A percentile compares a stretch with the other conserved stretches of the same genome.
Evolutionary conservation across 2,888 invertebrate species (phyloP).

Genomic region (Habrosyne pyritoides): DNA sequence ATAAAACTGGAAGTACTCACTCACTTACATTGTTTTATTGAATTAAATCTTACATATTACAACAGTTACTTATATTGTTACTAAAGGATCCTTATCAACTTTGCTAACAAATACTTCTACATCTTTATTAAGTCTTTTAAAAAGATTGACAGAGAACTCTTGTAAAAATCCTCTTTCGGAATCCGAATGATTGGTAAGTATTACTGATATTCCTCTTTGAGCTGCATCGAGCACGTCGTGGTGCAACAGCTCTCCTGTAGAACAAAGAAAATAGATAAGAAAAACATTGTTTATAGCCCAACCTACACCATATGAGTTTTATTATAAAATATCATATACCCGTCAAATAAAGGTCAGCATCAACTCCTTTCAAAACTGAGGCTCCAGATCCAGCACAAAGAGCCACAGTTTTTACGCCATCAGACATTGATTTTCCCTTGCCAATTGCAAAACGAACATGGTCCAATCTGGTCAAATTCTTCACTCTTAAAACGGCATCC

Average conservation of each 20-base stretch:
- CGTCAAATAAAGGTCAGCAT: slow-evolving; percentile 93
- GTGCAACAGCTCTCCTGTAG: slow-evolving; percentile 94
- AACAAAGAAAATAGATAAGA: slow-evolving; percentile 10
- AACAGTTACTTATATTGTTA: slow-evolving; percentile 80
- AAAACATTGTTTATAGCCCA: too few species aligned
- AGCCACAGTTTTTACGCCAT: slow-evolving; percentile 86
- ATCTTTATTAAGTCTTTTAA: slow-evolving; percentile 65
- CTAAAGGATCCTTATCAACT: slow-evolving; percentile 90
- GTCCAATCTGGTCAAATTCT: slow-evolving; percentile 86
- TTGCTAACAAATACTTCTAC: slow-evolving; percentile 87
- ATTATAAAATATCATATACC: slow-evolving; percentile 64
- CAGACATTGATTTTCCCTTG: slow-evolving; percentile 60
- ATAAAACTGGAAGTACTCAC: slow-evolving; percentile 6
- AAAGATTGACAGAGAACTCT: slow-evolving; percentile 76
- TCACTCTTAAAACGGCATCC: slow-evolving; percentile 86
- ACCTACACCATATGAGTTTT: neutral
- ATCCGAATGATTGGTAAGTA: slow-evolving; percentile 96
- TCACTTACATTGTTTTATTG: slow-evolving; percentile 12
- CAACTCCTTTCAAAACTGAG: slow-evolving; percentile 87
- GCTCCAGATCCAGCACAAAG: slow-evolving; percentile 96
- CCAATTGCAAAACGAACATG: slow-evolving; percentile 90
- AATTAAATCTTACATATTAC: slow-evolving; percentile 12
- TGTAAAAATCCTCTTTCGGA: slow-evolving; percentile 94
- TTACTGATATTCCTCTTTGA: slow-evolving; percentile 90
- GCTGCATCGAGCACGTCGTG: slow-evolving; percentile 95